Evolutionary conservation across 1,140 invertebrate species (phyloP), one percentile per base, ranked within the genome.

Genomic region (Cataglyphis hispanica): DNA sequence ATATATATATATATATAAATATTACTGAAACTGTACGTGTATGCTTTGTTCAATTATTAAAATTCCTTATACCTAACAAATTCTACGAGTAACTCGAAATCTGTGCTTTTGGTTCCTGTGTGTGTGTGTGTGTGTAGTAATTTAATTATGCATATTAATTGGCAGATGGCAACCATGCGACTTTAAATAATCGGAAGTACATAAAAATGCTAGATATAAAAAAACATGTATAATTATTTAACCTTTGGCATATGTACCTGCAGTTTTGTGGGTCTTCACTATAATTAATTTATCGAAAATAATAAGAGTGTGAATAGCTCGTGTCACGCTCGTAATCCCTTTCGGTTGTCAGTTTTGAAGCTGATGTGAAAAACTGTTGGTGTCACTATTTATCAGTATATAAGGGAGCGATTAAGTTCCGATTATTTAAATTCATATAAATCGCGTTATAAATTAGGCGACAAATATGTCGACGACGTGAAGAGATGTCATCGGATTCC

Each of bases 1-100:
- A 94, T 92, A 31, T 94, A 95, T 83, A 80, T 94, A 95, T 81
- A 80, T 80, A 83, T 94, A 95, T 94, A 95, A 95, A 95, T 94
- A 94, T 92, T 95, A 93, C 91, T 94, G 91, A 94, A 95, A 94
- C 94, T 93, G 91, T 93, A 94, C 89, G 88, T 91, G 91, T 88
- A 92, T 89, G 92, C 93, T 94, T 94, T 94, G 91, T 94, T 93
- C 91, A 86, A 93, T 94, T 93, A 92, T 93, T 94, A 87, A 89
- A 93, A 91, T 89, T 90, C 90, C 92, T 93, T 84, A 92, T 70
- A 83, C 92, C 93, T 87, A 87, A 88, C 91, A 92, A 92, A 92
- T 92, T 92, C 91, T 92, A 92, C 91, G 77, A 92, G 89, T 92
- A 91, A 89, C 91, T 91, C 84, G 78, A 89, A 87, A 89, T 91